These are phyloP conservation scores for Clytia hemisphaerica DNA, from an alignment of 30 jellyfish, hydroid and myxozoan species.

Conservation along the genomic window DNA sequence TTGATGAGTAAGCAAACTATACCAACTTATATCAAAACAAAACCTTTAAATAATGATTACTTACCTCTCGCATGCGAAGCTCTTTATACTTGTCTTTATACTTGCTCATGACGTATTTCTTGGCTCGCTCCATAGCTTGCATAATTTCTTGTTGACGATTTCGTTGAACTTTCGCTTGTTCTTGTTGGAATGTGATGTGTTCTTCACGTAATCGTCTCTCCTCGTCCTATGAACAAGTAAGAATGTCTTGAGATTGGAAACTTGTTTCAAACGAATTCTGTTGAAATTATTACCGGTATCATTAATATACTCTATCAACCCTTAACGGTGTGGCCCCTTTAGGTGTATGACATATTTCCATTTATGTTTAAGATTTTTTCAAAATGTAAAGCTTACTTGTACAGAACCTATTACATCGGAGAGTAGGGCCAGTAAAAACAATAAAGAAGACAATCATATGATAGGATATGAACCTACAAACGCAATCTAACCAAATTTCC, in stretches of 20 bases:
- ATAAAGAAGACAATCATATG: no score
- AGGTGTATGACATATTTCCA: no score
- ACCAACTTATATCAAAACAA: no score
- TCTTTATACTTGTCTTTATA: constrained; percentile 65
- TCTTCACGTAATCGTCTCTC: constrained; percentile 84
- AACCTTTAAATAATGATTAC: not conserved
- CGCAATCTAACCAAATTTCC: no score
- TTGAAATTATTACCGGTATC: no score
- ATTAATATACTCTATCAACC: no score
- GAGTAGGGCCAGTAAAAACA: no score
- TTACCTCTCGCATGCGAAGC: constrained; percentile 87
- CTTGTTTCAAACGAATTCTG: no score
- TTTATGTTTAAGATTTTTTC: no score
- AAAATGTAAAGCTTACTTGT: not conserved
- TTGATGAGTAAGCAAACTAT: no score
- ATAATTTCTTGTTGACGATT: constrained; percentile 71
- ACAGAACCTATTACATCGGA: not conserved
- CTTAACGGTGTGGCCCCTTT: no score
- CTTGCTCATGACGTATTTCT: constrained; percentile 65
- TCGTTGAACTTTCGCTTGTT: constrained; percentile 65
- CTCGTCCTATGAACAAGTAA: constrained; percentile 54
- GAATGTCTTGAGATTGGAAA: not conserved
- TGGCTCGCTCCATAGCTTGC: constrained; percentile 92
- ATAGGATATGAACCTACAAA: no score
- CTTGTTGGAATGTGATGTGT: constrained; percentile 79